Percentiles rank a stretch among this genome's conserved stretches.
These are phyloP conservation scores for Dicerorhinus sumatrensis DNA, from an alignment of 2,113 vertebrate species.

Conservation along the genomic window DNA sequence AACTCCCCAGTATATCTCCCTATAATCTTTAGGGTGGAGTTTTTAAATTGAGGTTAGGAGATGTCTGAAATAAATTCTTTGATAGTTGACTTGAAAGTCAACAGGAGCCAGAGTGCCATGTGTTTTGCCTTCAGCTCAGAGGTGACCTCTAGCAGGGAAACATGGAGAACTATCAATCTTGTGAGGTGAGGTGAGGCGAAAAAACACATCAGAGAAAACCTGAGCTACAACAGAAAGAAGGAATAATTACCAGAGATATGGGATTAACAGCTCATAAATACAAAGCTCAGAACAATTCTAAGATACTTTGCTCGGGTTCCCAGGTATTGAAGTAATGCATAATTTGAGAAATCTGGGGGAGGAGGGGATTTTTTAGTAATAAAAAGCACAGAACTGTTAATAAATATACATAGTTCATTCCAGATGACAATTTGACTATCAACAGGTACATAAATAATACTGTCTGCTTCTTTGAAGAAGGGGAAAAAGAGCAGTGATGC, in stretches of 20 bases:
- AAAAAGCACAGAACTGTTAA: slow-evolving; percentile 24
- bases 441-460: slow-evolving; percentile 58
- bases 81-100: slow-evolving; percentile 74
- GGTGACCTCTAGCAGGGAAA: slow-evolving; percentile 59
- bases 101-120: slow-evolving; percentile 40
- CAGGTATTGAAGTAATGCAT: background rate
- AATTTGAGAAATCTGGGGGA: background rate
- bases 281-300: slow-evolving; percentile 23
- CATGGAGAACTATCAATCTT: slow-evolving; percentile 57
- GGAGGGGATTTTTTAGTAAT: background rate
- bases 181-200: slow-evolving; percentile 57
- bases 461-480: slow-evolving; percentile 51
- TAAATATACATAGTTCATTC: slow-evolving; percentile 36
- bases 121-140: slow-evolving; percentile 66
- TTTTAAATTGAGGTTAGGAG: slow-evolving; percentile 74
- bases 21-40: slow-evolving; percentile 74
- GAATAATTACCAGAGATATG: slow-evolving; percentile 32
- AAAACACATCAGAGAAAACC: slow-evolving; percentile 44
- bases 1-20: slow-evolving; percentile 52
- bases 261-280: slow-evolving; percentile 56
- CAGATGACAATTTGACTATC: slow-evolving; percentile 52
- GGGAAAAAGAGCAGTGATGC: slow-evolving; percentile 45
- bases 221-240: slow-evolving; percentile 9
- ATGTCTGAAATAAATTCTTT: slow-evolving; percentile 68
- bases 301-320: background rate